Base-by-base conservation (phyloP, 2,888 invertebrate species). In the Cephus rjabovi region DNA sequence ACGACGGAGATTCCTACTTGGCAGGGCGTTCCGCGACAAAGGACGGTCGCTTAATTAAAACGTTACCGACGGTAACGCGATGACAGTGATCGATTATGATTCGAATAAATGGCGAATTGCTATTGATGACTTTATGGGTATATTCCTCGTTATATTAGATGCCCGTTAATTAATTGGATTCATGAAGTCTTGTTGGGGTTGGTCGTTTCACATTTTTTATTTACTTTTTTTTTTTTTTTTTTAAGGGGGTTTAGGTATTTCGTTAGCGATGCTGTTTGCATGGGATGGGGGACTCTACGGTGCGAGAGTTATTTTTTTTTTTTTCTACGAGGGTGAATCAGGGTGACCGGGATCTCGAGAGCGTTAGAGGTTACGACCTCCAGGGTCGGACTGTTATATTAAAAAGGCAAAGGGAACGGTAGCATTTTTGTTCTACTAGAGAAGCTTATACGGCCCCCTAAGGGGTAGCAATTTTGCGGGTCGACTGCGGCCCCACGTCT, bases 381-480 rank as follows among this genome's bases (percentile, higher is more conserved):
- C 23, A 23, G 56, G 56, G 56, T 56, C 35, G 56, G 56, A 23
- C 56, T 56, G 56, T 56, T 56, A 56, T 56, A 56, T 56, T 56
- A 56, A 56, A 56, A 56, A 56, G 56, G 56, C 23, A 56, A 56
- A 56, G 56, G 56, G 23, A 56, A 56, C 15, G 56, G 56, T 56
- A 23, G 56, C 56, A 9, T 56, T 56, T 56, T 23, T 56, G 23
- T 56, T 56, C 56, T 56, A 56, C 71, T 34, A 71, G 71, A 31
- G 71, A 71, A 31, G 33, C 71, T 23, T 71, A 34, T 71, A 71
- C 71, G 71, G 31, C 71, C 71, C 71, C 71, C 74, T 6, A 33
- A 77, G 82, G 81, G 79, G 76, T 74, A 82, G 79, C 80, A 77
- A 82, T 82, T 80, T 83, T 76, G 81, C 76, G 79, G 79, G 79